phyloP scores from a whole-genome alignment of 1,140 invertebrate species.

The Danaus plexippus region DNA sequence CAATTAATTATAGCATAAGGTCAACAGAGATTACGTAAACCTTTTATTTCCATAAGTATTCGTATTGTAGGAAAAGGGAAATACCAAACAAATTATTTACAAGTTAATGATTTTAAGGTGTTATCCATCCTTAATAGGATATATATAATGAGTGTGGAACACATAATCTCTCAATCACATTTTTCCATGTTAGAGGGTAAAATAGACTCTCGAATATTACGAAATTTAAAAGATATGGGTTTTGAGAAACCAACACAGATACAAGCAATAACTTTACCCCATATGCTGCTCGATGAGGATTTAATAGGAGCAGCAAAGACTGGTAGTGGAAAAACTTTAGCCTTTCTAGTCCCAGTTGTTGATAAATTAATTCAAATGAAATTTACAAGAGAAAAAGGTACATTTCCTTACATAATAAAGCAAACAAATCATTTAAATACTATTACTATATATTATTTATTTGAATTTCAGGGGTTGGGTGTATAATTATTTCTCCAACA shows the following conservation, averaged over 20 bases:
- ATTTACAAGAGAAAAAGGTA: constrained; percentile 84
- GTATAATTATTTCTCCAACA: constrained; percentile 92
- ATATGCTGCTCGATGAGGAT: constrained; percentile 84
- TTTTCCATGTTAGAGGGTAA: constrained; percentile 61
- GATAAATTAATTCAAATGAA: constrained; percentile 81
- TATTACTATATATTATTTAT: constrained; percentile 9
- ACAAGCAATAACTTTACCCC: constrained; percentile 84
- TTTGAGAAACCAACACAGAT: constrained; percentile 88
- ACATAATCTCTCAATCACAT: constrained; percentile 33
- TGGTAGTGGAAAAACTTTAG: constrained; percentile 95
- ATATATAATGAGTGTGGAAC: constrained; percentile 31
- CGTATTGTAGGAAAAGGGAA: too few species aligned
- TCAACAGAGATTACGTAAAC: too few species aligned
- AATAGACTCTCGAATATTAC: constrained; percentile 41
- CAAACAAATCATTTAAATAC: constrained; percentile 69
- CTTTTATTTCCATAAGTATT: too few species aligned
- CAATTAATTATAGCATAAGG: too few species aligned
- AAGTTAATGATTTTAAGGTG: too few species aligned
- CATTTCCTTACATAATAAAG: constrained; percentile 40
- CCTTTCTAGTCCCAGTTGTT: constrained; percentile 91
- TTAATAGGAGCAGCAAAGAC: constrained; percentile 94
- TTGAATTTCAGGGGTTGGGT: constrained; percentile 77
- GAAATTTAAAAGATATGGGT: constrained; percentile 36
- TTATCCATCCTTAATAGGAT: constrained; percentile 2
- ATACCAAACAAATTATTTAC: too few species aligned